phyloP scores from a whole-genome alignment of 2,888 invertebrate genomes.

The Drosophila leonis region DNA sequence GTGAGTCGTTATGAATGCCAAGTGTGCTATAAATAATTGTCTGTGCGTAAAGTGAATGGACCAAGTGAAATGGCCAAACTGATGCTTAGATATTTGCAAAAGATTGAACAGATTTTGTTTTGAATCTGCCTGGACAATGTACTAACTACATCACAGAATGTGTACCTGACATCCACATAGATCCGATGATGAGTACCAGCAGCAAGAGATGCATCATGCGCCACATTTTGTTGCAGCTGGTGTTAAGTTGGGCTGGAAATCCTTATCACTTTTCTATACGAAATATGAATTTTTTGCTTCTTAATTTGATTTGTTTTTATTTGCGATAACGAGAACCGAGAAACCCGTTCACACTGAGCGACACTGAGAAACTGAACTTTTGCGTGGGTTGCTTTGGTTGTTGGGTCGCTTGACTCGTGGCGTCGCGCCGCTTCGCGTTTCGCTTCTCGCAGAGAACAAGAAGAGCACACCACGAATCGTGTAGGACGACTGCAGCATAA shows the following conservation, averaged over 20 bases:
- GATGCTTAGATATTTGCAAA: conserved; percentile 9
- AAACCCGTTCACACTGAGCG: conserved; percentile 65
- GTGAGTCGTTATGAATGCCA: conserved; percentile 11
- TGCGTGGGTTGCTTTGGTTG: conserved; percentile 65
- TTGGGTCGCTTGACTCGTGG: conserved; percentile 33
- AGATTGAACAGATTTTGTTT: conserved; percentile 32
- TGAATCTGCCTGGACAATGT: conserved; percentile 4
- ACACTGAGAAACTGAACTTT: conserved; percentile 64
- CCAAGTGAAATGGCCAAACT: conserved; percentile 20
- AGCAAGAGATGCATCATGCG: conserved; percentile 63
- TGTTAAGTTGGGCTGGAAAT: conserved; percentile 26
- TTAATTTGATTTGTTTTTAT: conserved; percentile 5
- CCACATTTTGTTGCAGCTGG: conserved; percentile 32
- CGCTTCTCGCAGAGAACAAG: conserved; percentile 28
- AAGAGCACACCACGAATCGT: conserved; percentile 48
- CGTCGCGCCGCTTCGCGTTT: conserved; percentile 3
- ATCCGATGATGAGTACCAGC: conserved; percentile 58
- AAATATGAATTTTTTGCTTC: neutral
- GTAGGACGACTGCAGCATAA: conserved; percentile 56
- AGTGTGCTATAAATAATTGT: conserved; percentile 33
- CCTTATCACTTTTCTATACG: conserved; percentile 37
- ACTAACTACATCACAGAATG: conserved; percentile 4
- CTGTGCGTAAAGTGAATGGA: conserved; percentile 24
- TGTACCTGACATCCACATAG: conserved; percentile 59
- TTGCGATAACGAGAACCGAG: conserved; percentile 27